Percentiles rank a stretch among this genome's conserved stretches.
Evolutionary conservation across 2,113 vertebrate species (phyloP).

Genomic region (Pontoporia blainvillei): DNA sequence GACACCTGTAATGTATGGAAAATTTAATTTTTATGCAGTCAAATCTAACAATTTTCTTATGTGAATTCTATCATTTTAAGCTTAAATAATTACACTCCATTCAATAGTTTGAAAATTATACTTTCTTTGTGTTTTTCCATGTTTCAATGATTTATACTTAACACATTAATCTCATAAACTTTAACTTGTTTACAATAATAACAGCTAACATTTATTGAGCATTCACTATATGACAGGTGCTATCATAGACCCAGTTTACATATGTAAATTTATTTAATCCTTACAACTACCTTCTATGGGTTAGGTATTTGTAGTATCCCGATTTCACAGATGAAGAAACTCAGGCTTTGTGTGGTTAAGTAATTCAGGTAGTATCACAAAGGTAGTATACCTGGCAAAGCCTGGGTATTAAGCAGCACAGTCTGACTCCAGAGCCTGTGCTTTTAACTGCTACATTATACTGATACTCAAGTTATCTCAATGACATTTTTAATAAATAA

Average conservation of each 20-base stretch:
- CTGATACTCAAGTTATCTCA: background rate
- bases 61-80: slow-evolving; percentile 21
- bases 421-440: background rate
- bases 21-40: slow-evolving; percentile 14
- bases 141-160: background rate
- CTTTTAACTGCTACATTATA: background rate
- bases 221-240: background rate
- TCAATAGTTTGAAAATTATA: slow-evolving; percentile 12
- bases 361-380: background rate
- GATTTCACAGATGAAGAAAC: background rate
- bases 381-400: background rate
- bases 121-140: slow-evolving; percentile 8
- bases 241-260: background rate
- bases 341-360: background rate
- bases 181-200: background rate
- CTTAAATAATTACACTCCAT: background rate
- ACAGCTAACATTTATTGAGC: background rate
- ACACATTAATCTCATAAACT: background rate
- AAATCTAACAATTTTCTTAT: background rate
- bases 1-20: background rate
- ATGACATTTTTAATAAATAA: background rate
- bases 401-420: background rate
- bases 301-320: background rate
- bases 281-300: background rate
- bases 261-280: background rate